Evolutionary conservation across 1,140 invertebrate genomes (phyloP).

Genomic region (Coenobita brevimanus): DNA sequence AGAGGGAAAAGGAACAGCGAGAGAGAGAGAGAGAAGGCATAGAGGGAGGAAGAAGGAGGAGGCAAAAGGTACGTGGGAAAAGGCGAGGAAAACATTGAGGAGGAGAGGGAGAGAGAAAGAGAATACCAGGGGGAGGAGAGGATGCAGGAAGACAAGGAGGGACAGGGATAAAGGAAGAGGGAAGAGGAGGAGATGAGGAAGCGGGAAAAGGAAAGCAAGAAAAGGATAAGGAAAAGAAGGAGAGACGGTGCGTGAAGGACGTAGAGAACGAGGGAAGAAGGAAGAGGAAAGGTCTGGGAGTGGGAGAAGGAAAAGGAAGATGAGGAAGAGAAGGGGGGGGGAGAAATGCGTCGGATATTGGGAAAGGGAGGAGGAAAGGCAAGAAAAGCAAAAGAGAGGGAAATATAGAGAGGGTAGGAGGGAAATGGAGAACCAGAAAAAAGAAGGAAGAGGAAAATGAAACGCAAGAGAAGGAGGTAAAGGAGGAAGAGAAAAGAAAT

Average conservation of each 20-base stretch:
- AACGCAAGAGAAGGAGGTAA: too few species aligned
- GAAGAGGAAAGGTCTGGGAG: background rate
- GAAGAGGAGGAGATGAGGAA: too few species aligned
- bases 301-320: background rate
- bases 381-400: background rate
- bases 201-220: too few species aligned
- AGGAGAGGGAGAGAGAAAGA: slow-evolving; percentile 24
- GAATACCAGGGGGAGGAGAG: background rate
- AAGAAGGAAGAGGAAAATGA: background rate
- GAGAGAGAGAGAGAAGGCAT: too few species aligned
- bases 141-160: slow-evolving; percentile 1
- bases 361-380: background rate
- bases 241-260: slow-evolving; percentile 11
- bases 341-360: background rate
- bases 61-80: too few species aligned
- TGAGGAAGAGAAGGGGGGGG: background rate
- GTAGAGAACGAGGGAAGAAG: background rate
- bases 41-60: too few species aligned
- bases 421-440: background rate
- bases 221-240: background rate
- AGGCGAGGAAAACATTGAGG: too few species aligned
- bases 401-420: background rate
- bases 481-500: too few species aligned
- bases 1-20: too few species aligned
- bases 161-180: too few species aligned